phyloP scores from a whole-genome alignment of 1,140 invertebrate genomes.

The Zaprionus gabonicus region DNA sequence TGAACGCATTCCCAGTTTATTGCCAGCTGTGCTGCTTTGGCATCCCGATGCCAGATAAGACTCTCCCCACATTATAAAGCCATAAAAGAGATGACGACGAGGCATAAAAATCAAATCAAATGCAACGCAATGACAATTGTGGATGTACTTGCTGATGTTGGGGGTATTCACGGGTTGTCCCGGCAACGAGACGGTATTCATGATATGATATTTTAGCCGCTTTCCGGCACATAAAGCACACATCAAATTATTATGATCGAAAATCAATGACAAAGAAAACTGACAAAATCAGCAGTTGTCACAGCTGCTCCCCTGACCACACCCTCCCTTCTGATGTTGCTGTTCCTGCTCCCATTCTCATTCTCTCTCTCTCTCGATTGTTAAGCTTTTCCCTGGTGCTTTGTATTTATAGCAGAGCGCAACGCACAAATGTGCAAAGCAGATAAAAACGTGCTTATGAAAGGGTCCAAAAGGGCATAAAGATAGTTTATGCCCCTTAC shows the following conservation, averaged over 20 bases:
- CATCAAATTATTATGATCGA: slow-evolving; percentile 79
- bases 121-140: slow-evolving; percentile 69
- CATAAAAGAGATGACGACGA: slow-evolving; percentile 41
- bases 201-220: slow-evolving; percentile 26
- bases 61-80: slow-evolving; percentile 39
- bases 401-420: not conserved
- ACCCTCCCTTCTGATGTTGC: not conserved
- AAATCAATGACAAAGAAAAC: slow-evolving; percentile 80
- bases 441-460: slow-evolving; percentile 79
- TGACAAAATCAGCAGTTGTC: slow-evolving; percentile 71
- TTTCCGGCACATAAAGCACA: slow-evolving; percentile 76
- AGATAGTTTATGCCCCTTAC: slow-evolving; percentile 65
- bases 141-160: slow-evolving; percentile 38
- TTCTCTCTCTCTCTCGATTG: not conserved
- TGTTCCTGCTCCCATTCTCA: not conserved
- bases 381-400: not conserved
- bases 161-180: not conserved
- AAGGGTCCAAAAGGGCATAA: slow-evolving; percentile 63
- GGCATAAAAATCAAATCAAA: slow-evolving; percentile 75
- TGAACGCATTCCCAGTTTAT: slow-evolving; percentile 5
- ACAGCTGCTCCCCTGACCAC: not conserved
- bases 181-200: slow-evolving; percentile 6
- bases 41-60: not conserved
- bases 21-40: slow-evolving; percentile 2
- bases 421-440: slow-evolving; percentile 74